phyloP scores from a whole-genome alignment of 2,797 vertebrate genomes.

The Sebastes variabilis region DNA sequence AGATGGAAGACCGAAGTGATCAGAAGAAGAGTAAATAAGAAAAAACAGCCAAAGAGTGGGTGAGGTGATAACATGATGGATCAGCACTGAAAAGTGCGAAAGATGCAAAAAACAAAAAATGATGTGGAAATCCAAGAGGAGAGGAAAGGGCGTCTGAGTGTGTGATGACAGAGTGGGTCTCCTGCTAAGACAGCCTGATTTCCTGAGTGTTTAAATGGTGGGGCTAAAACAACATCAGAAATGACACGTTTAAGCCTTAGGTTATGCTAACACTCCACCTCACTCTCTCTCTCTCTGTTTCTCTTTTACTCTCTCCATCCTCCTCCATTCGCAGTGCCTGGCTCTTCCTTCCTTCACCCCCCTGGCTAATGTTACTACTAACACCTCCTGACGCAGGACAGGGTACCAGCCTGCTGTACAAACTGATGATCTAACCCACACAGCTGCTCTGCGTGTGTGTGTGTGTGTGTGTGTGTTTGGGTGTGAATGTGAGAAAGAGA shows the following conservation, averaged over 20 bases:
- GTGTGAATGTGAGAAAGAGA: background rate
- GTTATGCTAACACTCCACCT: slow-evolving; percentile 51
- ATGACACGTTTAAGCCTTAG: slow-evolving; percentile 52
- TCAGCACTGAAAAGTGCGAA: background rate
- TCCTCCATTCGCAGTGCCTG: background rate
- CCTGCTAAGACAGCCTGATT: slow-evolving; percentile 54
- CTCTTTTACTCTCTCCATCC: slow-evolving; percentile 25
- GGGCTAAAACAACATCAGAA: slow-evolving; percentile 63
- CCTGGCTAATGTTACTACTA: slow-evolving; percentile 70
- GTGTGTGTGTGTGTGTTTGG: background rate
- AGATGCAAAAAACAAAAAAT: background rate
- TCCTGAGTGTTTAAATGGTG: slow-evolving; percentile 50
- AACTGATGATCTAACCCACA: slow-evolving; percentile 74
- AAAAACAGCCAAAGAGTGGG: background rate
- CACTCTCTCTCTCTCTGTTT: slow-evolving; percentile 33
- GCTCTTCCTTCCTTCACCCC: slow-evolving; percentile 56
- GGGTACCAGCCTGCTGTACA: slow-evolving; percentile 70
- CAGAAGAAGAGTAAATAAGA: background rate
- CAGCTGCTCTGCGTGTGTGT: slow-evolving; percentile 49
- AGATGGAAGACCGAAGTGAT: background rate
- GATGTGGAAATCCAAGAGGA: background rate
- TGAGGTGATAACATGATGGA: background rate
- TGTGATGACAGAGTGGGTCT: slow-evolving; percentile 47
- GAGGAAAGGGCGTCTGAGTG: slow-evolving; percentile 9
- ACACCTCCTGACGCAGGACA: slow-evolving; percentile 70